phyloP scores from a whole-genome alignment of 2,888 invertebrate genomes.

The Lordiphosa andalusiaca region DNA sequence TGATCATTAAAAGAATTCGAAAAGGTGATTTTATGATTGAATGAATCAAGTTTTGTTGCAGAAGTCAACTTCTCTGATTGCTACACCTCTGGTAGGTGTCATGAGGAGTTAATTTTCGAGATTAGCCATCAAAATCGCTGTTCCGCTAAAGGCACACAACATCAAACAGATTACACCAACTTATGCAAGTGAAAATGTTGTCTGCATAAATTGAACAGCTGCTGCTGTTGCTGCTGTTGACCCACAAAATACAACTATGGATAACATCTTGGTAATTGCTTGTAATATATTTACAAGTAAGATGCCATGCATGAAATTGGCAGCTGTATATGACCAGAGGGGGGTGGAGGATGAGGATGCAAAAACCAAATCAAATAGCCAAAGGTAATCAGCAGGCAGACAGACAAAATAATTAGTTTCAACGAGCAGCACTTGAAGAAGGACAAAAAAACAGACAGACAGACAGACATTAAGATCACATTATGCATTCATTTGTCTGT shows the following conservation, averaged over 20 bases:
- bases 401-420: conserved; percentile 58
- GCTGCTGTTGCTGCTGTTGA: conserved; percentile 31
- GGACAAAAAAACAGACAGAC: conserved; percentile 24
- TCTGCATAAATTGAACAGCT: conserved; percentile 22
- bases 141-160: conserved; percentile 6
- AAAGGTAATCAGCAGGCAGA: conserved; percentile 60
- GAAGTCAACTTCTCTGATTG: not conserved
- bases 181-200: conserved; percentile 18
- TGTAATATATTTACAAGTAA: conserved; percentile 34
- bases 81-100: not conserved
- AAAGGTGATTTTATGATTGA: too few relatives aligned
- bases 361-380: conserved; percentile 45
- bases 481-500: conserved; percentile 61
- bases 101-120: conserved; percentile 2
- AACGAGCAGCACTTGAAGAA: conserved; percentile 52
- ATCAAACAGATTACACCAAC: conserved; percentile 2
- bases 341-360: conserved; percentile 12
- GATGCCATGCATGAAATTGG: conserved; percentile 51
- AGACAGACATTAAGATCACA: conserved; percentile 51
- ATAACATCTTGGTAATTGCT: conserved; percentile 59
- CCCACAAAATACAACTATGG: conserved; percentile 36
- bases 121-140: conserved; percentile 10
- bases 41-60: not conserved
- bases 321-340: conserved; percentile 49
- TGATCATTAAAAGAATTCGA: too few relatives aligned